Base-by-base conservation (phyloP, 2,797 vertebrate species). In the Sitta carolinensis region DNA sequence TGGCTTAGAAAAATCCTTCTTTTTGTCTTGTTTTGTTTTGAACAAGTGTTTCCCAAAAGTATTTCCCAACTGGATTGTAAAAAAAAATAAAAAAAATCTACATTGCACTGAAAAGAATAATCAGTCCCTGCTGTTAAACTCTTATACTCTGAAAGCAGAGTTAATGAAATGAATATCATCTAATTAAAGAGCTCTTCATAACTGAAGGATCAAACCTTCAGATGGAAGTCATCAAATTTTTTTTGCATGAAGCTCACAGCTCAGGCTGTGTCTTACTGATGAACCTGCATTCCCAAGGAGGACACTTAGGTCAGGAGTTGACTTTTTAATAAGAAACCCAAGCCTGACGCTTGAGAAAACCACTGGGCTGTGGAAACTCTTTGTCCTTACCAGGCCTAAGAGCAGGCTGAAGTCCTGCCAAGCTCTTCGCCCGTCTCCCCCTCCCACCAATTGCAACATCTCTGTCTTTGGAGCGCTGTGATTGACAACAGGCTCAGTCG, bases 41-140 rank as follows among this genome's bases (percentile, higher is more conserved):
- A 97, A 96, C 95, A 98, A 98, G 97, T 97, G 96, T 96, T 98
- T 97, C 95, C 96, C 96, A 94, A 96, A 97, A 97, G 77, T 95
- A 90, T 98, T 97, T 97, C 97, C 95, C 97, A 97, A 97, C 42
- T 85, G 76, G 69, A 80, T 93, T 36, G 27, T 94, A 38, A 64
- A 63, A 52, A 74, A 84, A 74, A 66, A 61, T 57, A 27, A 89
- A 81, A 82, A 78, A 50, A 61, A 45, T 67, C 88, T 91, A 66
- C 94, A 95, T 55, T 82, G 66, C 82, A 82, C 61, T 93, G 84
- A 91, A 93, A 88, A 95, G 63, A 89, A 79, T 94, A 96, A 96
- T 96, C 32, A 76, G 20, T 94, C 59, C 91, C 90, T 92, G 88
- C 67, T 92, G 95, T 83, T 89, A 84, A 72, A 43, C 66, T 87